A percentile compares a stretch with the other conserved stretches of the same genome.
Conservation (phyloP, 1,140 invertebrate genomes). For the Pogonomyrmex barbatus region DNA sequence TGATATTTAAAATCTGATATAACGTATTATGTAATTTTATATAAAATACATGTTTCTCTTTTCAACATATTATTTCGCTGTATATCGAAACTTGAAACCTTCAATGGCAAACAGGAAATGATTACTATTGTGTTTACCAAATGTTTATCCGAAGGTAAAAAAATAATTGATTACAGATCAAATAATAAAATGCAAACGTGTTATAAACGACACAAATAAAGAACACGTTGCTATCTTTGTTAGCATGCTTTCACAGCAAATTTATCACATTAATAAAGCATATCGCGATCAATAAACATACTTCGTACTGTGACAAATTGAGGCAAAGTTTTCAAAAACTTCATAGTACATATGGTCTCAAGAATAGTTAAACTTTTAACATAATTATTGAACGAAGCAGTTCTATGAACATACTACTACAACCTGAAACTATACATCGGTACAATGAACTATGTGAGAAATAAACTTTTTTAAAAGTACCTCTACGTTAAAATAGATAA, state of each 20-base stretch:
- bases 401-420: slow-evolving; percentile 31
- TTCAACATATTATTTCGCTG: neutral
- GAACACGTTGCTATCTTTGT: slow-evolving; percentile 59
- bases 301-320: slow-evolving; percentile 14
- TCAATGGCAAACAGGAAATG: neutral
- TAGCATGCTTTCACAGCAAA: slow-evolving; percentile 49
- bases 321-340: slow-evolving; percentile 39
- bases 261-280: slow-evolving; percentile 28
- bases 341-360: slow-evolving; percentile 16
- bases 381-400: slow-evolving; percentile 39
- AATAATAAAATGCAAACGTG: slow-evolving; percentile 48
- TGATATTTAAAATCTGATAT: neutral
- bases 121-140: neutral
- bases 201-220: slow-evolving; percentile 52
- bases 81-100: neutral
- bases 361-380: slow-evolving; percentile 50
- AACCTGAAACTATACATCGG: slow-evolving; percentile 32
- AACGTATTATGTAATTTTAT: neutral
- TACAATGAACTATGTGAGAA: slow-evolving; percentile 39
- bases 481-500: neutral
- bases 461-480: slow-evolving; percentile 1
- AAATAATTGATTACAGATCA: slow-evolving; percentile 51
- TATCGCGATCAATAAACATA: slow-evolving; percentile 1
- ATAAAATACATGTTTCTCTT: neutral
- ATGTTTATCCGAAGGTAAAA: neutral